These are phyloP conservation scores for Pandion haliaetus DNA, from an alignment of 2,113 vertebrate genomes.

Conservation along the genomic window DNA sequence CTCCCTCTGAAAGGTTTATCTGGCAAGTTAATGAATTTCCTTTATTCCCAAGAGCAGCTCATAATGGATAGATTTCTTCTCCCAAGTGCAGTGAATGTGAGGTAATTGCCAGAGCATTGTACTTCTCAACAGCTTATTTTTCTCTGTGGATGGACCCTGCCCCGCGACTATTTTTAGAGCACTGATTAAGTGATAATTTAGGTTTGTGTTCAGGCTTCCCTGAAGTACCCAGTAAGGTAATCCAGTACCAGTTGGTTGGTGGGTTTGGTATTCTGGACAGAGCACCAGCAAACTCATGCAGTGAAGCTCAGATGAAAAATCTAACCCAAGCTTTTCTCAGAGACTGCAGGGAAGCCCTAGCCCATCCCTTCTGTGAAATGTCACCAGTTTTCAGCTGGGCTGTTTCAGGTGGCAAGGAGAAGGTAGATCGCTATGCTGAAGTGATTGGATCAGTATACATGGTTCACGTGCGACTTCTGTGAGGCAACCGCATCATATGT, in stretches of 20 bases:
- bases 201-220: background rate
- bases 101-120: constrained; percentile 18
- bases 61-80: background rate
- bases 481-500: fast-evolving
- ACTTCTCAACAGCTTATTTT: constrained; percentile 2
- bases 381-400: background rate
- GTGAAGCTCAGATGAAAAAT: background rate
- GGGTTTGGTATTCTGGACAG: background rate
- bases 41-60: background rate
- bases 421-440: background rate
- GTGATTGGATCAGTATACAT: background rate
- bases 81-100: background rate
- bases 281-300: background rate
- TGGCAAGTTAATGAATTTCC: constrained; percentile 13
- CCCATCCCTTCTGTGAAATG: fast-evolving
- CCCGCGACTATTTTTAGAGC: background rate
- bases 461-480: fast-evolving
- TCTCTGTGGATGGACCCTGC: background rate
- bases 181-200: background rate
- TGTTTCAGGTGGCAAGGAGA: background rate
- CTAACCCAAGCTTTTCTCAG: fast-evolving
- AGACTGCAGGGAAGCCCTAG: background rate
- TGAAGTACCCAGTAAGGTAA: background rate
- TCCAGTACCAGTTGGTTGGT: background rate
- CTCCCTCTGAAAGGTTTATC: background rate